phyloP scores from a whole-genome alignment of 2,797 vertebrate genomes.

The Poeciliopsis paucimaculata region DNA sequence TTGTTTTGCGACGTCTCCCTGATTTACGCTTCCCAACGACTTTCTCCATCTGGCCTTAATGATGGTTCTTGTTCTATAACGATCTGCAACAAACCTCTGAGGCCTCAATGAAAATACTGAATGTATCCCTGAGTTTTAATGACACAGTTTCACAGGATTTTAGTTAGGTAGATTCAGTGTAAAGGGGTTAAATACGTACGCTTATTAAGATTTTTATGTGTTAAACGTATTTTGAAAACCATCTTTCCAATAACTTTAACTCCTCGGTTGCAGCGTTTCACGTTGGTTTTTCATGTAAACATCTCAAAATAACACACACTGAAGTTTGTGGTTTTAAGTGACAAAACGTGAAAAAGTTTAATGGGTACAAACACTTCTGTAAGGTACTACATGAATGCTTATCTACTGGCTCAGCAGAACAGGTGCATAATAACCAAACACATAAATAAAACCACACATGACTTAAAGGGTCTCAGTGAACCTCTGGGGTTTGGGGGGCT shows the following conservation, averaged over 20 bases:
- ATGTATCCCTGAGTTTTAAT: neutral
- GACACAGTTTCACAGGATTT: neutral
- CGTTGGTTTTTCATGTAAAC: neutral
- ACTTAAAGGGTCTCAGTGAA: slow-evolving; percentile 48
- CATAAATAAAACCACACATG: slow-evolving; percentile 56
- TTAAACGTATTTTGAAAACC: neutral
- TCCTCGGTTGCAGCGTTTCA: too few species aligned
- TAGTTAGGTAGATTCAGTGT: neutral
- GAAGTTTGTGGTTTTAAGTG: neutral
- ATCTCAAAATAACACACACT: neutral
- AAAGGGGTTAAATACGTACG: neutral
- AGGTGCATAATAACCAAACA: slow-evolving; percentile 67
- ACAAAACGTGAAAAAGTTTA: neutral
- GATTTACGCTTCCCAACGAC: neutral
- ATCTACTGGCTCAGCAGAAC: slow-evolving; percentile 68
- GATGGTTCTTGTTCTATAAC: neutral
- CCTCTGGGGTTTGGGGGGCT: slow-evolving; percentile 39
- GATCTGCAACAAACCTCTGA: neutral
- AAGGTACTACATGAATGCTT: neutral
- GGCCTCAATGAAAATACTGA: neutral
- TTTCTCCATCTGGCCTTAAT: neutral
- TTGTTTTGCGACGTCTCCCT: neutral
- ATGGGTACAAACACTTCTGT: neutral
- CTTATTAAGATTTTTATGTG: neutral
- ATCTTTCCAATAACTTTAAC: neutral